Evolutionary conservation across 92 coral and sea anemone genomes (phyloP).

Genomic region (Scolanthus callimorphus): DNA sequence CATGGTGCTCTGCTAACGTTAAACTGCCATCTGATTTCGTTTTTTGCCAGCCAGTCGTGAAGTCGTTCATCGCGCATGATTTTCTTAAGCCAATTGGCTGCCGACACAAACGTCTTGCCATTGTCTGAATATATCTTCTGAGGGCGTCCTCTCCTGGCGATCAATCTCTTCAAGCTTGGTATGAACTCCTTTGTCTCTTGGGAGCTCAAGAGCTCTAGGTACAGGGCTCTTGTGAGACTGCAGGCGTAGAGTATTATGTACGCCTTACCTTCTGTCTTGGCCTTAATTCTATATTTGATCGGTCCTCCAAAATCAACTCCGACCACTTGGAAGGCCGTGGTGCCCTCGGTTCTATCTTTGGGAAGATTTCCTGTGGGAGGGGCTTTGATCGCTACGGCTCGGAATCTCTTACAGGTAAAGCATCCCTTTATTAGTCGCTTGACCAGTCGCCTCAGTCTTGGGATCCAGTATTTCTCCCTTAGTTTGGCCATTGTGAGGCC

Average conservation of each 20-base stretch:
- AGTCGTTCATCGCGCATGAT: constrained; percentile 10
- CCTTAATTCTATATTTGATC: constrained; percentile 18
- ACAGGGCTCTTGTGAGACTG: constrained; percentile 15
- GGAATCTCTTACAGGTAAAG: constrained; percentile 10
- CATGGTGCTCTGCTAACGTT: constrained; percentile 26
- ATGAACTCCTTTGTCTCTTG: constrained; percentile 18
- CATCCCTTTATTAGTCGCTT: constrained; percentile 3
- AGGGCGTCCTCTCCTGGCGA: constrained; percentile 27
- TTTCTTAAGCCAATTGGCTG: constrained; percentile 25
- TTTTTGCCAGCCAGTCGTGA: constrained; percentile 15
- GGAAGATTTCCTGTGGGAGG: constrained; percentile 15
- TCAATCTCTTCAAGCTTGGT: constrained; percentile 17
- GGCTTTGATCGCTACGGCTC: constrained; percentile 6
- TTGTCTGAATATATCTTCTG: constrained; percentile 15
- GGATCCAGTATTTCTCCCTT: constrained; percentile 11
- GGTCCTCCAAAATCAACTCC: constrained; percentile 35
- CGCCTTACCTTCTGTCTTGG: constrained; percentile 20
- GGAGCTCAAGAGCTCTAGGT: constrained; percentile 16
- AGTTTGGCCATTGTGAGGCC: constrained; percentile 15
- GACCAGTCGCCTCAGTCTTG: constrained; percentile 17
- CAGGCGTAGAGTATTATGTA: constrained; percentile 28
- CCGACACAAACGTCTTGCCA: constrained; percentile 25
- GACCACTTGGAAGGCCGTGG: constrained; percentile 8
- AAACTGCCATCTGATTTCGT: constrained; percentile 21
- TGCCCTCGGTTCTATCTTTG: background rate